Conservation (phyloP, 2,888 invertebrate genomes). For the Diaprepes abbreviatus region DNA sequence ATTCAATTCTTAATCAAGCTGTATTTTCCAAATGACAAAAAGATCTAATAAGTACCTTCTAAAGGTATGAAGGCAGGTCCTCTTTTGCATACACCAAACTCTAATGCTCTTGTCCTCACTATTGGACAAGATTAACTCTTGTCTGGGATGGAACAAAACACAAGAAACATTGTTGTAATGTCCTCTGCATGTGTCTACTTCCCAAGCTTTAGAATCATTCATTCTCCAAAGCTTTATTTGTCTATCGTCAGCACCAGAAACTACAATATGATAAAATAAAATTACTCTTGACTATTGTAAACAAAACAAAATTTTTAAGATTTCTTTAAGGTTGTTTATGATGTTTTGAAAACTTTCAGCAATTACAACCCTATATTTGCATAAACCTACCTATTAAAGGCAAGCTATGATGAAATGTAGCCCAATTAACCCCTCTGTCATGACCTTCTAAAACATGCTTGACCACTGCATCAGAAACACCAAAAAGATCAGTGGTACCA, state of each 20-base stretch:
- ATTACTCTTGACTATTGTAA: too few species aligned
- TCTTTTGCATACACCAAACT: conserved; percentile 98
- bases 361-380: too few species aligned
- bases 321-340: too few species aligned
- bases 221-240: conserved; percentile 98
- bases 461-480: conserved; percentile 93
- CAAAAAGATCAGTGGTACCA: conserved; percentile 93
- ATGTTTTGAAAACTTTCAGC: too few species aligned
- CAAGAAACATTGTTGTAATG: conserved; percentile 99
- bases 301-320: too few species aligned
- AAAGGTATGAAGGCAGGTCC: conserved; percentile 92
- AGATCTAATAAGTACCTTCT: conserved; percentile 68
- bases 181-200: conserved; percentile 99
- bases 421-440: conserved; percentile 99
- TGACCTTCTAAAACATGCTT: conserved; percentile 94
- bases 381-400: conserved; percentile 69
- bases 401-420: conserved; percentile 93
- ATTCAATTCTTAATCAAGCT: too few species aligned
- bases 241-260: conserved; percentile 98
- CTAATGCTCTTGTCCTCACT: conserved; percentile 98
- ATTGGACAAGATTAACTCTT: conserved; percentile 96
- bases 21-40: too few species aligned
- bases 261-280: too few species aligned
- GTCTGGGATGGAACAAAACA: conserved; percentile 95
- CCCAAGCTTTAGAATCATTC: conserved; percentile 99